Base-by-base conservation (phyloP, 2,888 invertebrate genomes). In the Philereme vetulata region DNA sequence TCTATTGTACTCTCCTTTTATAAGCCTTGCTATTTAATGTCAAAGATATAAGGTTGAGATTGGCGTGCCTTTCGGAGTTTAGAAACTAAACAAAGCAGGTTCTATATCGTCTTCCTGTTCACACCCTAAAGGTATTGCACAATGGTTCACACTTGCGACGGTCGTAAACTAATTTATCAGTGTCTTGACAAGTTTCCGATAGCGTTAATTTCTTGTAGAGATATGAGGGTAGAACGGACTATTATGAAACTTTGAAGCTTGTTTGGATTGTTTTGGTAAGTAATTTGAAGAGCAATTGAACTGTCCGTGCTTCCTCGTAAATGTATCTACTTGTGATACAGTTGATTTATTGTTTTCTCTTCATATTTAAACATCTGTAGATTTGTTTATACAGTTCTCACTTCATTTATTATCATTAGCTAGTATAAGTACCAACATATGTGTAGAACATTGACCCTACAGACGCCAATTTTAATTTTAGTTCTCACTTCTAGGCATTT, bases 91-190 rank as follows among this genome's bases (percentile, higher is more conserved):
- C 68, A 65, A 68, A 64, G 60, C 45, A 43, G 43, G 51, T 57
- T 51, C 48, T 65, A 5, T 36, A 57, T 49, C 60, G 60, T 66
- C 70, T 66, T 67, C 70, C 70, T 67, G 65, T 64, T 58, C 64
- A 58, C 61, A 64, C 60, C 67, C 63, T 60, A 43, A 65, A 67
- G 64, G 62, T 68, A 68, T 59, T 58, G 60, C 57, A 67, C 69
- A 70, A 70, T 67, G 49, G 64, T 52, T 36, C 50, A 65, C 70
- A 70, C 70, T 65, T 67, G 69, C 67, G 64, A 45, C 53, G 57
- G 60, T 65, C 54, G 67, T 70, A 65, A 70, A 67, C 66, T 67
- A 65, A 65, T 67, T 70, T 67, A 70, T 70, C 70, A 70, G 63
- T 58, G 36, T 60, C 62, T 58, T 64, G 68, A 68, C 66, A 67